Conservation (phyloP, 30 jellyfish, hydroid and myxozoan species). For the Aurelia sp. region DNA sequence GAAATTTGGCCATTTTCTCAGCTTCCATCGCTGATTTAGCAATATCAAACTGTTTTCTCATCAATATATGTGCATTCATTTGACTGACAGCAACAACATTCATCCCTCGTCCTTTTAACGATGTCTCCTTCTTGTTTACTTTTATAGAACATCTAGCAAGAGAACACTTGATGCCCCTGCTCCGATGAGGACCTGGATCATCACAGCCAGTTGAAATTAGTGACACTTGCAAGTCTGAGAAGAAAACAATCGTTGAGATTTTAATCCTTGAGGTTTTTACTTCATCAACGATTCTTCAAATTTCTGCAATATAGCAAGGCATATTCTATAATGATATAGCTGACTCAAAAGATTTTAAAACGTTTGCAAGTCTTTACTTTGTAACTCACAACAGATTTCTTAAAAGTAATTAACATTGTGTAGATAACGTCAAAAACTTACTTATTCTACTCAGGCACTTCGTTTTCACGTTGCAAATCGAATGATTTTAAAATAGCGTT, state of each 20-base stretch:
- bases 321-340: conserved; percentile 8
- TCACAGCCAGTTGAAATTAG: conserved; percentile 71
- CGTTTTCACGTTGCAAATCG: too few species aligned
- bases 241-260: too few species aligned
- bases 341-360: too few species aligned
- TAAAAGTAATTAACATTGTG: too few species aligned
- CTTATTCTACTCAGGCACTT: too few species aligned
- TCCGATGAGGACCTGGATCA: conserved; percentile 33
- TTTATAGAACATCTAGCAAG: conserved; percentile 33
- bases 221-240: conserved; percentile 11
- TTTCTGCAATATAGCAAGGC: conserved; percentile 9
- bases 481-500: too few species aligned
- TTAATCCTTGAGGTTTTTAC: neutral
- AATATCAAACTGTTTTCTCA: conserved; percentile 48
- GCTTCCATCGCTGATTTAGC: conserved; percentile 44
- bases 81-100: conserved; percentile 62
- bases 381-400: too few species aligned
- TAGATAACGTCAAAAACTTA: too few species aligned
- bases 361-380: too few species aligned
- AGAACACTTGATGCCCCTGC: conserved; percentile 12
- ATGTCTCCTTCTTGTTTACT: conserved; percentile 52
- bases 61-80: conserved; percentile 37
- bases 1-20: conserved; percentile 32
- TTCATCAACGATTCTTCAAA: conserved; percentile 24
- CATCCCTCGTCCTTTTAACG: conserved; percentile 57